A percentile compares a stretch with the other conserved stretches of the same genome.
Evolutionary conservation across 2,113 vertebrate genomes (phyloP).

Genomic region (Halcyon malimbica): DNA sequence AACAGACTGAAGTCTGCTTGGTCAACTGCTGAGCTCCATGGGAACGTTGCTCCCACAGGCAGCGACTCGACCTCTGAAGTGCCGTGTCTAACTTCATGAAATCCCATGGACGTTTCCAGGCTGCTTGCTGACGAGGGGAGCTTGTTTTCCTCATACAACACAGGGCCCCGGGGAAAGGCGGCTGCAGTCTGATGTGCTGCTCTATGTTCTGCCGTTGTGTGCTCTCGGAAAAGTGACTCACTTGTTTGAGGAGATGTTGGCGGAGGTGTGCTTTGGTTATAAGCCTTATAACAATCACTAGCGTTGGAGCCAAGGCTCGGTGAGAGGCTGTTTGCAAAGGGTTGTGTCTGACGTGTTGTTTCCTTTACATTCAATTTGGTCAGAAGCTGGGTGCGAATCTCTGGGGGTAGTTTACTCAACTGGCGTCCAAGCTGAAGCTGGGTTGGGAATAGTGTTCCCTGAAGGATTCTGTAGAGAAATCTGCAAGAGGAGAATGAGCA

Average conservation of each 20-base stretch:
- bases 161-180: background rate
- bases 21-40: slow-evolving; percentile 11
- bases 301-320: background rate
- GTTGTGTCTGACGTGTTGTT: background rate
- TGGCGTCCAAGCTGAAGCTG: slow-evolving; percentile 89
- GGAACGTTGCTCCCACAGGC: slow-evolving; percentile 7
- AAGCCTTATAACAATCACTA: background rate
- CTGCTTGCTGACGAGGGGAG: background rate
- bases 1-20: slow-evolving; percentile 67
- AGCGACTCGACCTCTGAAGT: slow-evolving; percentile 6
- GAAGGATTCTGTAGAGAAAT: slow-evolving; percentile 90
- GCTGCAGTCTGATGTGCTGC: background rate
- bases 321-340: slow-evolving; percentile 14
- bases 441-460: slow-evolving; percentile 89
- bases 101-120: slow-evolving; percentile 53
- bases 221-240: slow-evolving; percentile 8
- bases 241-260: background rate
- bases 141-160: background rate
- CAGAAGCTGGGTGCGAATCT: slow-evolving; percentile 73
- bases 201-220: background rate
- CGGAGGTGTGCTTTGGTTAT: background rate
- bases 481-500: slow-evolving; percentile 67
- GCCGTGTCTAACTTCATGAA: slow-evolving; percentile 25
- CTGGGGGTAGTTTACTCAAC: slow-evolving; percentile 75
- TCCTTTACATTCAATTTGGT: slow-evolving; percentile 26